Evolutionary conservation across 2,113 vertebrate species (phyloP).

Genomic region (Rhineura floridana): DNA sequence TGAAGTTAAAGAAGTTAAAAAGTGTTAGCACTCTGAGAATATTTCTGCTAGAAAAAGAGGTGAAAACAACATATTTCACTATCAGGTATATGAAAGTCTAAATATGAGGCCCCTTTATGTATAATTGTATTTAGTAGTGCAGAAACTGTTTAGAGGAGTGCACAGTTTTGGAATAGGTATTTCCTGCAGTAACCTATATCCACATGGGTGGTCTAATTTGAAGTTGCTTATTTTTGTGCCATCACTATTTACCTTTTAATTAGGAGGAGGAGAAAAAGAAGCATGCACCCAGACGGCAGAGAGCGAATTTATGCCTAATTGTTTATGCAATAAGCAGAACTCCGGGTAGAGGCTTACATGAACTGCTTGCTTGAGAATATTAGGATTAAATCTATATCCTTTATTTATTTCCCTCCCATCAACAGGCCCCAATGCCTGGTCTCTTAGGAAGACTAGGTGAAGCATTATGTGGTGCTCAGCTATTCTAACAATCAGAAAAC

Average conservation of each 20-base stretch:
- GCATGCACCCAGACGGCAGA: conserved; percentile 50
- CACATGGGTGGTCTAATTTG: conserved; percentile 55
- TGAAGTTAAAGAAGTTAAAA: not conserved
- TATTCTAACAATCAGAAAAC: conserved; percentile 22
- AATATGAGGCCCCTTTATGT: not conserved
- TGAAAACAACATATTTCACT: not conserved
- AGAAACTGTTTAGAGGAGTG: not conserved
- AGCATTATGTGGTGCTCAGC: not conserved
- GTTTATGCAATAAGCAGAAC: conserved; percentile 59
- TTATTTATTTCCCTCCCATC: conserved; percentile 52
- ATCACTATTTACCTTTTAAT: conserved; percentile 64
- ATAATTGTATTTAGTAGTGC: not conserved
- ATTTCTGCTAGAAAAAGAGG: not conserved
- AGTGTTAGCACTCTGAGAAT: not conserved
- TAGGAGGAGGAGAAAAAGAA: conserved; percentile 35
- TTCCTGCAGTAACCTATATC: conserved; percentile 42
- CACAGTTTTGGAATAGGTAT: conserved; percentile 34
- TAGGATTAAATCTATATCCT: conserved; percentile 48
- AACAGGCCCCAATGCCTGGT: conserved; percentile 23
- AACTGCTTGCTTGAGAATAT: conserved; percentile 54
- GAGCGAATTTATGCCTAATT: conserved; percentile 30
- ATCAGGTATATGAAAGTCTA: not conserved
- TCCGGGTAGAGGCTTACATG: conserved; percentile 40
- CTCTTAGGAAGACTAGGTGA: conserved; percentile 37
- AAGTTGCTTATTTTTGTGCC: conserved; percentile 56